Conservation (phyloP, 2,113 vertebrate species). For the Chaetops frenatus region DNA sequence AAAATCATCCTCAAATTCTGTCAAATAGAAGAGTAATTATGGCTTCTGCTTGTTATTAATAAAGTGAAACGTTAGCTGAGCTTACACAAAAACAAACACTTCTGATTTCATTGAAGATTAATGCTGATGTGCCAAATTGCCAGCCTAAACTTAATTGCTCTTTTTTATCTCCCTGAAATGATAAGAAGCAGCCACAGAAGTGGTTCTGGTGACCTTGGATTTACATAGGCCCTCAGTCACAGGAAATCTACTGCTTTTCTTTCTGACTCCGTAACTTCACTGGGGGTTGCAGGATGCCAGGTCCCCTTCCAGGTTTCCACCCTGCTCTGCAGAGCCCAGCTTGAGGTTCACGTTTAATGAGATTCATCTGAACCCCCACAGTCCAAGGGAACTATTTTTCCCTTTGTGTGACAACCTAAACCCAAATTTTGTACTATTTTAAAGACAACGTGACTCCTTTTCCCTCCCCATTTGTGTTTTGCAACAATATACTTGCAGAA, state of each 20-base stretch:
- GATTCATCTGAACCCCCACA: not conserved
- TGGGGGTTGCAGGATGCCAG: fast-evolving
- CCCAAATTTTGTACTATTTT: not conserved
- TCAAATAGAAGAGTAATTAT: constrained; percentile 30
- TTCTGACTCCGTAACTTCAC: not conserved
- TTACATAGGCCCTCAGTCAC: not conserved
- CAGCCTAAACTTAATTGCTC: constrained; percentile 49
- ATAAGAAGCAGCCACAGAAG: constrained; percentile 5
- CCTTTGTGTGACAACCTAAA: not conserved
- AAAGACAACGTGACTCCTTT: not conserved
- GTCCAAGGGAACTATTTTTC: not conserved
- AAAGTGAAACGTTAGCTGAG: constrained; percentile 5
- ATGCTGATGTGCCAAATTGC: constrained; percentile 55
- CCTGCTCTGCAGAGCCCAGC: not conserved
- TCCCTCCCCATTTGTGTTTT: not conserved
- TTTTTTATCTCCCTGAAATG: constrained; percentile 61
- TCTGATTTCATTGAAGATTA: constrained; percentile 53
- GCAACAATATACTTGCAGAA: constrained; percentile 36
- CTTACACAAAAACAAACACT: constrained; percentile 13
- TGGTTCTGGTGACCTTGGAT: constrained; percentile 26
- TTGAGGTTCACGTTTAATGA: fast-evolving
- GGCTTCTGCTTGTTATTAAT: constrained; percentile 10
- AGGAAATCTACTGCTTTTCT: not conserved
- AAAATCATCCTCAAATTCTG: constrained; percentile 13
- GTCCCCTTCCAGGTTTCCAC: not conserved